Base-by-base conservation (phyloP, 2,888 invertebrate species). In the Eudemis profundana region DNA sequence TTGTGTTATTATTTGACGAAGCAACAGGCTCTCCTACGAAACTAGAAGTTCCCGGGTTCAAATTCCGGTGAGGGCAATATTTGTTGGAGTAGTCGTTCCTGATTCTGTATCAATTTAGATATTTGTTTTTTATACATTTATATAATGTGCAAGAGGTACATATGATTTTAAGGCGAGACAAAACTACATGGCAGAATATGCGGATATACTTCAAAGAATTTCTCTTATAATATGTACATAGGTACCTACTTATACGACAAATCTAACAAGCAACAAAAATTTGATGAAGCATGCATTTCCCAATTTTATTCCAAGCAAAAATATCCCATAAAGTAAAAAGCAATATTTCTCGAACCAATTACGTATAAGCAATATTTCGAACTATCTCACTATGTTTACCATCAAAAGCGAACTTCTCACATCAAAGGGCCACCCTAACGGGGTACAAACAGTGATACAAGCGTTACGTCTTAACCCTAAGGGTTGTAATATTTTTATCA, bases 371-470 rank as follows among this genome's bases (percentile, higher is more conserved):
- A 69, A 71, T 68, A 69, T 69, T 67, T 69, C 70, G 65, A 54
- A 69, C 67, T 67, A 69, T 66, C 68, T 54, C 66, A 60, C 61
- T 65, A 66, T 66, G 68, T 67, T 68, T 65, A 59, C 59, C 50
- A 50, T 27, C 53, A 64, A 61, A 65, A 49, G 47, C 40, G 47
- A 62, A 62, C 61, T 50, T 64, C 57, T 62, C 59, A 64, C 64
- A 64, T 68, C 67, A 68, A 68, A 68, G 61, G 64, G 29, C 29
- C 54, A 19, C 57, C 60, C 67, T 40, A 61, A 61, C 56, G 40
- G 36, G 27, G 49, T 17, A 66, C 54, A 67, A 67, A 61, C 49
- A 50, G 47, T 51, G 59, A 65, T 65, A 65, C 62, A 62, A 29
- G 49, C 23, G 61, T 61, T 51, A 60, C 56, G 61, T 61, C 60